Percentiles rank a stretch among this genome's conserved stretches.
Evolutionary conservation across 2,113 vertebrate species (phyloP).

Genomic region (Psammodynastes pulverulentus): DNA sequence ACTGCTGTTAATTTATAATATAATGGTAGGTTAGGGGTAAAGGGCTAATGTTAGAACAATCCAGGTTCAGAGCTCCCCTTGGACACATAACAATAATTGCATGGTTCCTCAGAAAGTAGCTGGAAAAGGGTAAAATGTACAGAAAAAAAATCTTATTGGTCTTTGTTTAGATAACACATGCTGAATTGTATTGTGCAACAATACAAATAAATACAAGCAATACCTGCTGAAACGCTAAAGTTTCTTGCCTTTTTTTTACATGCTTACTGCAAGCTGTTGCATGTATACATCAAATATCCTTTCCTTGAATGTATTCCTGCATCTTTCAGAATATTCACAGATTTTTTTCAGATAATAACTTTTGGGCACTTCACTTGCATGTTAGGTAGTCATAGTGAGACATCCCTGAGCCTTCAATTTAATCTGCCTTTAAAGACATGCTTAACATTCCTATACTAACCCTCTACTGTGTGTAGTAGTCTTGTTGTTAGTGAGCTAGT

Average conservation of each 20-base stretch:
- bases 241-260: conserved; percentile 1
- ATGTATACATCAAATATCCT: not conserved
- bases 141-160: not conserved
- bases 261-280: not conserved
- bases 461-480: conserved; percentile 8
- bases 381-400: not conserved
- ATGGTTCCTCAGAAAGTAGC: not conserved
- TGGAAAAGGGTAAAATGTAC: not conserved
- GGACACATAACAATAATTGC: not conserved
- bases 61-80: not conserved
- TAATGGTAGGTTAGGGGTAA: not conserved
- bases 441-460: conserved; percentile 13
- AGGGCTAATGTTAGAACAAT: not conserved
- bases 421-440: conserved; percentile 1
- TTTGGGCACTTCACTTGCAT: conserved; percentile 12
- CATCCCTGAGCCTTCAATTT: not conserved
- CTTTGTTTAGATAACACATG: not conserved
- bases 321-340: not conserved
- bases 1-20: not conserved
- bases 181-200: not conserved
- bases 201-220: not conserved
- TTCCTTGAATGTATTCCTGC: not conserved
- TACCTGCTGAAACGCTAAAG: not conserved
- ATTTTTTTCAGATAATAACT: conserved; percentile 6
- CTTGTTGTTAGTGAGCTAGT: conserved; percentile 33